phyloP scores from a whole-genome alignment of 2,888 invertebrate species.

The Cotesia congregata region DNA sequence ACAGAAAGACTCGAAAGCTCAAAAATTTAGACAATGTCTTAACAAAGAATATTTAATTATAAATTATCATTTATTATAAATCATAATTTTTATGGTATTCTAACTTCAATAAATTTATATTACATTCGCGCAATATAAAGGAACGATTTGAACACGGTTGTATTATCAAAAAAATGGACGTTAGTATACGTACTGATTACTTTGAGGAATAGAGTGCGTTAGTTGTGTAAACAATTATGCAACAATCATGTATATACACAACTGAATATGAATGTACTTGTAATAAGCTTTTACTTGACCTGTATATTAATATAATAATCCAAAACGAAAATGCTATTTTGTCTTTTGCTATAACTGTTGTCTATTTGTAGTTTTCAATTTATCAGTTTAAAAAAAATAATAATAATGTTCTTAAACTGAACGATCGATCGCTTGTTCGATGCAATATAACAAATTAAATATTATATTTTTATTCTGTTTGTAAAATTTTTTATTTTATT shows the following conservation, averaged over 20 bases:
- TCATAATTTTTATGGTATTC: neutral
- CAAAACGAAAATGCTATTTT: constrained; percentile 57
- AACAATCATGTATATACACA: neutral
- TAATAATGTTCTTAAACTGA: neutral
- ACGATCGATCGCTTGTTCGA: neutral
- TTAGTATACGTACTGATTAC: neutral
- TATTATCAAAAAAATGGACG: neutral
- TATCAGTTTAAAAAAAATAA: neutral
- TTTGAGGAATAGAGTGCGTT: constrained; percentile 39
- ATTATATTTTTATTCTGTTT: constrained; percentile 19
- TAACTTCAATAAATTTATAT: neutral
- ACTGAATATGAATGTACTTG: constrained; percentile 27
- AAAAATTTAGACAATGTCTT: constrained; percentile 35
- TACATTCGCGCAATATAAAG: neutral
- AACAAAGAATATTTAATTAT: neutral
- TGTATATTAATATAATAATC: constrained; percentile 40
- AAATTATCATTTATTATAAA: neutral
- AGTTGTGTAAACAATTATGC: constrained; percentile 37
- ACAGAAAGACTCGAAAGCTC: constrained; percentile 41
- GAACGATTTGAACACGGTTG: neutral
- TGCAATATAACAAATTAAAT: neutral
- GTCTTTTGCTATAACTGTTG: constrained; percentile 56
- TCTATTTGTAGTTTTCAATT: neutral
- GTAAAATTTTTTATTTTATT: neutral
- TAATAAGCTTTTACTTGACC: neutral